Base-by-base conservation (phyloP, 92 coral and sea anemone species). In the Zoanthus sansibaricus region DNA sequence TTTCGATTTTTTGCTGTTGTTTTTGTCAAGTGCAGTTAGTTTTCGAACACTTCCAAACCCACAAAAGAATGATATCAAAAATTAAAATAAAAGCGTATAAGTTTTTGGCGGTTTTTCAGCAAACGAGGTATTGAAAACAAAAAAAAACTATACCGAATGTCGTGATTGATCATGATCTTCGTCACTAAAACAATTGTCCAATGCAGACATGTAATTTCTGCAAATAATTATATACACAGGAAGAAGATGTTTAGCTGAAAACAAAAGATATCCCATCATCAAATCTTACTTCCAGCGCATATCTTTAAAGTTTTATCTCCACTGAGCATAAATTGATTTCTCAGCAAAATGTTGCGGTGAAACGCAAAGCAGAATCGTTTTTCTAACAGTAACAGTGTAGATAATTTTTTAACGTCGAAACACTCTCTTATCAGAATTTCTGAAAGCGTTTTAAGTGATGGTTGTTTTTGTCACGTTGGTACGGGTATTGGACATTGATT, bases 51-150 rank as follows among this genome's bases (percentile, higher is more conserved):
- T 42, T 76, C 42, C 46, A 76, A 56, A 44, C 13, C 72, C 45
- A 59, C 66, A 15, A n/a, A 20, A 42, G 66, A 66, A 37, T 59
- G 51, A 16, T 33, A 61, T 62, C 45, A 58, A 64, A 67, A 11
- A 2, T 49, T 45, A 18, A 79, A 64, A 6, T 62, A 66, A 11
- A 80, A 14, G 44, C 20, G 45, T 79, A 37, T 56, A 52, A 44
- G 32, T 3, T 46, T 48, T 58, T 30, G 66, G 85, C 47, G 21
- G 59, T 71, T 80, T 66, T 67, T 80, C 64, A 64, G 47, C 85
- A 64, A 80, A 80, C 85, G 85, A 66, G 64, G 45, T 80, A 80
- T 64, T 15, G 47, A 44, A 64, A 80, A 66, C 61, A 80, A 74
- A 37, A 47, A 51, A 55, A 80, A 42, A 45, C 18, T 80, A 51